Percentiles rank a stretch among this genome's conserved stretches.
These are phyloP conservation scores for Zoanthus sociatus DNA, from an alignment of 92 coral and sea anemone species.

Conservation along the genomic window DNA sequence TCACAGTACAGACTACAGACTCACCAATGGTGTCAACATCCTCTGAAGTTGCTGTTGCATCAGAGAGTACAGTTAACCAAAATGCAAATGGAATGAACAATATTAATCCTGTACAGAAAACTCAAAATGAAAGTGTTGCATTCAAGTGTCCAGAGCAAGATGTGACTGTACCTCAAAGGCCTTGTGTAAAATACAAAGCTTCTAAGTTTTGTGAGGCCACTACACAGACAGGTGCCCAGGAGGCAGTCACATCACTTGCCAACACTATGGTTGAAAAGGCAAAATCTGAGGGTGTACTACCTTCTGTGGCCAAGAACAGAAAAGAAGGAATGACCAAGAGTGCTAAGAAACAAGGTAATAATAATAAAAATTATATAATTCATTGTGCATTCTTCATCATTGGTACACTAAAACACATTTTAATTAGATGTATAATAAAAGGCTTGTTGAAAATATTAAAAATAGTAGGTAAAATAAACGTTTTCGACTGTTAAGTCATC, in stretches of 20 bases:
- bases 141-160: slow-evolving; percentile 4
- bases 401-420: background rate
- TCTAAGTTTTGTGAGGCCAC: slow-evolving; percentile 68
- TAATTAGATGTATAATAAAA: too few species aligned
- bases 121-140: background rate
- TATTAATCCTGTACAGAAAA: background rate
- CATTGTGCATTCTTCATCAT: too few species aligned
- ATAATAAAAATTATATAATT: background rate
- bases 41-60: background rate
- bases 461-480: too few species aligned
- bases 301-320: slow-evolving; percentile 19
- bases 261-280: slow-evolving; percentile 56
- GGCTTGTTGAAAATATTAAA: too few species aligned
- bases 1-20: slow-evolving; percentile 61
- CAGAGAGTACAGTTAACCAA: slow-evolving; percentile 5
- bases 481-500: too few species aligned
- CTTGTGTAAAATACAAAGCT: slow-evolving; percentile 30
- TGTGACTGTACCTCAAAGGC: slow-evolving; percentile 32
- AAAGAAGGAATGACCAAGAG: slow-evolving; percentile 54
- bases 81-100: background rate
- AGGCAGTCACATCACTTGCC: slow-evolving; percentile 61
- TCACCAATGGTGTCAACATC: slow-evolving; percentile 3
- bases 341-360: slow-evolving; percentile 68
- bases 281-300: slow-evolving; percentile 24
- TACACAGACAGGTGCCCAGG: slow-evolving; percentile 82